Evolutionary conservation across 1,140 invertebrate species (phyloP).

Genomic region (Mya arenaria): DNA sequence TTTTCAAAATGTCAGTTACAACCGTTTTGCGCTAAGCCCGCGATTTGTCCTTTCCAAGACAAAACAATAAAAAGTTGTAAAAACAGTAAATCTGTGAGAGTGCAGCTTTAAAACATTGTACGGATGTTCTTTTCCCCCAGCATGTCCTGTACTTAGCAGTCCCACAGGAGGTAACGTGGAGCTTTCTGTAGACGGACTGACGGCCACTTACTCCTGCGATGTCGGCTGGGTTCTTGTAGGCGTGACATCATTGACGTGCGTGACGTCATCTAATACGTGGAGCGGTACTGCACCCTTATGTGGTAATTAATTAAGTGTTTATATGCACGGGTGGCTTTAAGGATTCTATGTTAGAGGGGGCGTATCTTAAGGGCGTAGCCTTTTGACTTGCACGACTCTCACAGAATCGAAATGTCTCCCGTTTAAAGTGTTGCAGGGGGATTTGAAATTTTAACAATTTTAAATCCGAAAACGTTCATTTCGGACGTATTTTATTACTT

Average conservation of each 20-base stretch:
- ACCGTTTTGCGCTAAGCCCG: too few relatives aligned
- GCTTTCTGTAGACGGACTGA: slow-evolving; percentile 31
- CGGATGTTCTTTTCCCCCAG: not conserved
- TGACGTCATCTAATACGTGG: not conserved
- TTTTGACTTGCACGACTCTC: not conserved
- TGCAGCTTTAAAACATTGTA: not conserved
- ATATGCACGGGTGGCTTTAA: not conserved
- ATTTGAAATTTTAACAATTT: not conserved
- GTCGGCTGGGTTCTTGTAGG: slow-evolving; percentile 2
- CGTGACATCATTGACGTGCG: not conserved
- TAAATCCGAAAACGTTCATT: not conserved
- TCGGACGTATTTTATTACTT: not conserved
- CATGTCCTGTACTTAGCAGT: not conserved
- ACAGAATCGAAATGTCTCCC: not conserved
- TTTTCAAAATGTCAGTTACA: too few relatives aligned
- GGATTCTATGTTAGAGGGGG: not conserved
- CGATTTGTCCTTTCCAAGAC: too few relatives aligned
- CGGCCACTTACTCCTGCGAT: slow-evolving; percentile 27
- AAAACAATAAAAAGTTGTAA: not conserved
- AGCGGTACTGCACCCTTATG: slow-evolving; percentile 3
- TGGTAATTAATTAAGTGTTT: not conserved
- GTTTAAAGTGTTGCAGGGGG: not conserved
- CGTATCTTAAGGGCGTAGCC: not conserved
- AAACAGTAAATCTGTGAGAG: not conserved
- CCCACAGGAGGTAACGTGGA: slow-evolving; percentile 4